Evolutionary conservation across 2,888 invertebrate genomes (phyloP), one percentile per base, ranked within the genome.

Genomic region (Nomada goodeniana): DNA sequence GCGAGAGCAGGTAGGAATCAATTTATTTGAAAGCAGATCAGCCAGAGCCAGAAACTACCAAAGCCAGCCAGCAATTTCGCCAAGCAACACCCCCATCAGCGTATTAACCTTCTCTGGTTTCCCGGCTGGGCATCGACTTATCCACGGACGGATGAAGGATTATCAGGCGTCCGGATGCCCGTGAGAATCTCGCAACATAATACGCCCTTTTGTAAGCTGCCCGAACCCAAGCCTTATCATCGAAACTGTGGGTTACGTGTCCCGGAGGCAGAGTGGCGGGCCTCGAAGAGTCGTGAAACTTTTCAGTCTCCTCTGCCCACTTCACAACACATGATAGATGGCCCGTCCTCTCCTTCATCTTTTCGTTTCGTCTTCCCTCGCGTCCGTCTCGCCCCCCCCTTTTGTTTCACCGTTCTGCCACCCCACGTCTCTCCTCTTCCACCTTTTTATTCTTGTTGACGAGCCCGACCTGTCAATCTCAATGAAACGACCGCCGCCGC

Each of bases 251-350:
- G 81, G 86, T 79, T 83, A 76, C 79, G 84, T 73, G 76, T 73
- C 68, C 68, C 69, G 76, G 71, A 70, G 65, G 79, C 72, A 79
- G 75, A 75, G 69, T 44, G 59, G 64, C 69, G 60, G 64, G 70
- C 60, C 75, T 59, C 71, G 61, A 82, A 76, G 20, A 72, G 82
- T 9, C 52, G 53, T 76, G 85, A 74, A 89, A 90, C 86, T 89
- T 89, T 88, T 82, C 83, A 90, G 88, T 84, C 86, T 83, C 86
- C 86, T 90, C 91, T 80, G 84, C 82, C 89, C 90, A 89, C 90
- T 90, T 90, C 88, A 76, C 84, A 50, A 81, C 86, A 90, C 86
- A 90, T 91, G 91, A 91, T 91, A 89, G 91, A 91, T 91, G 90
- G 88, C 86, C 83, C 83, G 75, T 80, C 81, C 81, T 76, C 75